Conservation (phyloP, 2,888 invertebrate genomes). For the Biston stratarius region DNA sequence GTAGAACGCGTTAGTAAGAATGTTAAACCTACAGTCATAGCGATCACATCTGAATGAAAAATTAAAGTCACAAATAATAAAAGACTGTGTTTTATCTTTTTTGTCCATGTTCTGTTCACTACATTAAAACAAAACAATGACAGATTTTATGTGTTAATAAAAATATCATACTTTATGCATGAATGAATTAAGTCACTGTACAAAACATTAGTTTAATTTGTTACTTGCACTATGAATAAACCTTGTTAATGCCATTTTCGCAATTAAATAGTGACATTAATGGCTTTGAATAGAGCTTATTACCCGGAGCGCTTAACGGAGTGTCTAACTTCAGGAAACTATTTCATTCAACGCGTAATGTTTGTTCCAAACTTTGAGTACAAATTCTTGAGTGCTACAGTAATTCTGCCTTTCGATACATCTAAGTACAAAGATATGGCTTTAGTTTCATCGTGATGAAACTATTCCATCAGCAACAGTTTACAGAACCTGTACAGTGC, state of each 20-base stretch:
- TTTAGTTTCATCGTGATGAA: slow-evolving; percentile 42
- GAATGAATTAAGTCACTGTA: too few relatives aligned
- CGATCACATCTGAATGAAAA: too few relatives aligned
- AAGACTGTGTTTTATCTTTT: too few relatives aligned
- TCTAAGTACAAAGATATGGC: slow-evolving; percentile 51
- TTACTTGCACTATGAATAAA: slow-evolving; percentile 14
- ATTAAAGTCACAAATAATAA: too few relatives aligned
- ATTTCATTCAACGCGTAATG: slow-evolving; percentile 62
- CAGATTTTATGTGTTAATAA: too few relatives aligned
- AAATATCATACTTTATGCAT: too few relatives aligned
- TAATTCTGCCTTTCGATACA: slow-evolving; percentile 55
- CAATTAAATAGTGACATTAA: slow-evolving; percentile 51
- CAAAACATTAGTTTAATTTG: too few relatives aligned
- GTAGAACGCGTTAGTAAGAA: too few relatives aligned
- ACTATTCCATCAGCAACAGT: slow-evolving; percentile 24
- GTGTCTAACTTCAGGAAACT: slow-evolving; percentile 58
- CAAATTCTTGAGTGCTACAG: slow-evolving; percentile 55
- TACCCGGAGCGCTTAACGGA: slow-evolving; percentile 58
- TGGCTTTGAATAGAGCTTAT: slow-evolving; percentile 57
- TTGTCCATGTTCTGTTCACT: too few relatives aligned
- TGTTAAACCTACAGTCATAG: too few relatives aligned
- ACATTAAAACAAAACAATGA: too few relatives aligned
- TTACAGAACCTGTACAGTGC: not conserved
- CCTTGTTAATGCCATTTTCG: slow-evolving; percentile 39
- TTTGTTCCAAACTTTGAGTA: slow-evolving; percentile 57